Evolutionary conservation across 2,113 vertebrate genomes (phyloP).

Genomic region (Zosterops lateralis): DNA sequence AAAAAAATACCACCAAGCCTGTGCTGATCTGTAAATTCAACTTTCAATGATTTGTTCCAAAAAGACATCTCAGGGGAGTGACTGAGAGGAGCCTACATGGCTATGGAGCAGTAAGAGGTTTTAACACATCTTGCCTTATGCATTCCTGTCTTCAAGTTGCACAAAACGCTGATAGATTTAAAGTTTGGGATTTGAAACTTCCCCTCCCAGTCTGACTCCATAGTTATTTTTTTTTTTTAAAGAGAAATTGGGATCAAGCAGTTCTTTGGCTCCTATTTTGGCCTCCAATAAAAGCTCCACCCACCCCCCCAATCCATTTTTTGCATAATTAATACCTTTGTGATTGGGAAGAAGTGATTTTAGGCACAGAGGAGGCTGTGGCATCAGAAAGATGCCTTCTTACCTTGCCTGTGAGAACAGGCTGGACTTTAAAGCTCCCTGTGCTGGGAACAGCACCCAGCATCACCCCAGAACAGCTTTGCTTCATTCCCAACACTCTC

Average conservation of each 20-base stretch:
- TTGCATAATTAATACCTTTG: neutral
- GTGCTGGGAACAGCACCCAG: neutral
- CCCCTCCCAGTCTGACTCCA: neutral
- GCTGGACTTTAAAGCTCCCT: neutral
- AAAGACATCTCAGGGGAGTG: neutral
- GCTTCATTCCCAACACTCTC: neutral
- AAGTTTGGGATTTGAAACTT: neutral
- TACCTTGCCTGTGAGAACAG: neutral
- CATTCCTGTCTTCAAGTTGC: neutral
- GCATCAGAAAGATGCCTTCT: neutral
- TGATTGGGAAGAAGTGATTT: neutral
- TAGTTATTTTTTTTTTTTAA: neutral
- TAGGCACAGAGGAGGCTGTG: neutral
- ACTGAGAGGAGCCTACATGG: neutral
- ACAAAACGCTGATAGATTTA: neutral
- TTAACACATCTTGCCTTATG: neutral
- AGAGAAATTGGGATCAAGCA: neutral
- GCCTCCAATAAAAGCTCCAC: neutral
- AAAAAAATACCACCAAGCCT: neutral
- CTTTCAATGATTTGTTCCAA: neutral
- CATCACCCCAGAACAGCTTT: neutral
- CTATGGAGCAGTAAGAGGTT: neutral
- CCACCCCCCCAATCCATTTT: neutral
- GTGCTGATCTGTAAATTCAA: neutral
- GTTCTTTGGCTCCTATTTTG: neutral